Base-by-base conservation (phyloP, 2,797 vertebrate genomes). In the Fringilla coelebs region DNA sequence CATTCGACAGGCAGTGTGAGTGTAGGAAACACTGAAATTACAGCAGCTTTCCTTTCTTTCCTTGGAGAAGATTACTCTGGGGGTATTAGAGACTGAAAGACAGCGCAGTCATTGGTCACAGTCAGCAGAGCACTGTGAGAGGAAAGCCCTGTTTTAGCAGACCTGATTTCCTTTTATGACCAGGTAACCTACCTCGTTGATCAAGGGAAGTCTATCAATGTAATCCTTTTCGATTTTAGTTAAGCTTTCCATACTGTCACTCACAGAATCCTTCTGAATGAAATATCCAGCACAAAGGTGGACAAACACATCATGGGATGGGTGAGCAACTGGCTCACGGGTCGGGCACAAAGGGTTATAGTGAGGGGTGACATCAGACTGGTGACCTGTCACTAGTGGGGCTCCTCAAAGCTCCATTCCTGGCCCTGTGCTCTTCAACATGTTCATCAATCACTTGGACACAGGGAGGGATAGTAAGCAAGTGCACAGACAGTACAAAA, bases 381-480 rank as follows among this genome's bases (percentile, higher is more conserved):
- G 54, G 32, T 43, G 38, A 17, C 32, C 36, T 43, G 21, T 26
- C 38, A 31, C 38, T 36, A 7, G 26, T 13, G 11, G 21, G 13
- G 13, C 17, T 61, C 21, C 38, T 31, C 32, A 31, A 20, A 11
- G 38, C 13, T 81, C 55, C 11, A 9, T 61, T 11, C 26, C 31
- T 2, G 0, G 26, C 17, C 36, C 25, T 51, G 13, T 20, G 32
- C 14, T 60, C 45, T 51, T 81, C 28, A 36, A 17, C 13, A 9
- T 11, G 2, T n/a, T 51, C 66, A 43, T 25, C 13, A 32, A 17
- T 20, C 0, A 14, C 13, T 52, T 61, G 32, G 55, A 45, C 1
- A 0, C 32, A 43, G 66, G 22, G 17, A 62, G 22, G 6, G 6
- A 21, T 5, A 45, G 2, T 6, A 4, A 36, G 9, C n/a, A 52